Conservation (phyloP, 2,888 invertebrate genomes). For the Tipula helvola region DNA sequence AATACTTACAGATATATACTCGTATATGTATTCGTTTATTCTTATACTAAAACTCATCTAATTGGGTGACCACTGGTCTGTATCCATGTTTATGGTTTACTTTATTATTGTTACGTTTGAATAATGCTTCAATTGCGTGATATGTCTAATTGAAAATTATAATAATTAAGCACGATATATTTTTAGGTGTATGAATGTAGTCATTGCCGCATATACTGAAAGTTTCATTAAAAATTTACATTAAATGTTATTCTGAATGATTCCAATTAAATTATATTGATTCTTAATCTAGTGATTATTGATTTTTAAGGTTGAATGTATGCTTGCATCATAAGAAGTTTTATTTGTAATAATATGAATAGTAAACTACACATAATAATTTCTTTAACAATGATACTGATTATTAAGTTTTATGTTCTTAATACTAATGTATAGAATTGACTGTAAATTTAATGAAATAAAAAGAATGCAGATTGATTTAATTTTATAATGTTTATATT, state of each 20-base stretch:
- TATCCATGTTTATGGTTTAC: neutral
- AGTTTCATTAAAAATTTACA: neutral
- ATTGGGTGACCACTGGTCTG: neutral
- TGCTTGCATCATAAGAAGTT: neutral
- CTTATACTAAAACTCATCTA: neutral
- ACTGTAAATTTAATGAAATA: neutral
- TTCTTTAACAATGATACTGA: neutral
- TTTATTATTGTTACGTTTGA: neutral
- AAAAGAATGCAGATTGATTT: neutral
- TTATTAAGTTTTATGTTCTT: neutral
- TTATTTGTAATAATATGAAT: too few species aligned
- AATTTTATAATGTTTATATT: neutral
- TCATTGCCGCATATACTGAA: neutral
- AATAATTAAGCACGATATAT: neutral
- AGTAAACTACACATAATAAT: neutral
- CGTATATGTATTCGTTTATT: too few species aligned
- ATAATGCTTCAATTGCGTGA: neutral
- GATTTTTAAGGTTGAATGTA: neutral
- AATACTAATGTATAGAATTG: neutral
- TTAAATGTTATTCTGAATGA: neutral
- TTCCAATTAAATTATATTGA: neutral
- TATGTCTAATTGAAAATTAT: slow-evolving; percentile 7
- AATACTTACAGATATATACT: too few species aligned
- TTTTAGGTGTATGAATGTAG: neutral
- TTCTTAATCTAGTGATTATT: neutral